These are phyloP conservation scores for Melanchra persicariae DNA, from an alignment of 2,888 invertebrate species.

Conservation along the genomic window DNA sequence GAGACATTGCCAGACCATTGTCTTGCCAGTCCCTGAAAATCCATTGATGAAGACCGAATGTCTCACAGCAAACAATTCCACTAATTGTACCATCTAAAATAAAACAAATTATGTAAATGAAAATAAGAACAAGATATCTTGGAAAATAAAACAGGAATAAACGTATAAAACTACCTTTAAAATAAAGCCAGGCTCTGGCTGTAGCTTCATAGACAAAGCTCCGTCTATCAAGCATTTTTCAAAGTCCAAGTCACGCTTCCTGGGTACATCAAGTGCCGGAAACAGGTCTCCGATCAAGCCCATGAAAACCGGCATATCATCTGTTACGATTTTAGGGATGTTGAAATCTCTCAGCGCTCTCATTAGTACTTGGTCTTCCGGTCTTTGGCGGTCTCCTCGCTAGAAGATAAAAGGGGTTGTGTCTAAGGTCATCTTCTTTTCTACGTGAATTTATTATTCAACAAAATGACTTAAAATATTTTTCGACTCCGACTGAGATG, in stretches of 20 bases:
- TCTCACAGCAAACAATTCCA: slow-evolving; percentile 97
- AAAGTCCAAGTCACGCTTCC: slow-evolving; percentile 96
- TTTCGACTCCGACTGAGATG: neutral
- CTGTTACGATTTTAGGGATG: slow-evolving; percentile 98
- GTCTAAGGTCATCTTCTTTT: neutral
- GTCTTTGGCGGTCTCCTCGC: slow-evolving; percentile 93
- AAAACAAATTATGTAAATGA: slow-evolving; percentile 10
- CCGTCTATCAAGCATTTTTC: slow-evolving; percentile 95
- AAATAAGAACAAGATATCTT: neutral
- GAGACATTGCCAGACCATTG: slow-evolving; percentile 97
- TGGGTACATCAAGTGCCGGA: slow-evolving; percentile 97
- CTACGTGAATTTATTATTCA: too few species aligned
- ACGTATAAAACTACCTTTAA: slow-evolving; percentile 90
- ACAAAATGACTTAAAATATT: neutral
- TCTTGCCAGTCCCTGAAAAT: slow-evolving; percentile 97
- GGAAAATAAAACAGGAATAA: neutral
- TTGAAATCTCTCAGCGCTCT: slow-evolving; percentile 98
- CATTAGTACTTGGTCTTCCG: slow-evolving; percentile 98
- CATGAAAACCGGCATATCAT: slow-evolving; percentile 98
- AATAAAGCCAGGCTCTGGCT: slow-evolving; percentile 97
- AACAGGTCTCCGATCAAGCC: slow-evolving; percentile 98
- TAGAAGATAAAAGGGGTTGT: slow-evolving; percentile 65
- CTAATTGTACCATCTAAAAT: slow-evolving; percentile 95
- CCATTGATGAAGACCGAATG: slow-evolving; percentile 98
- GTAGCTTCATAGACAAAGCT: slow-evolving; percentile 95